Evolutionary conservation across 2,113 vertebrate species (phyloP), one percentile per base, ranked within the genome.

Genomic region (Chaetodon auriga): DNA sequence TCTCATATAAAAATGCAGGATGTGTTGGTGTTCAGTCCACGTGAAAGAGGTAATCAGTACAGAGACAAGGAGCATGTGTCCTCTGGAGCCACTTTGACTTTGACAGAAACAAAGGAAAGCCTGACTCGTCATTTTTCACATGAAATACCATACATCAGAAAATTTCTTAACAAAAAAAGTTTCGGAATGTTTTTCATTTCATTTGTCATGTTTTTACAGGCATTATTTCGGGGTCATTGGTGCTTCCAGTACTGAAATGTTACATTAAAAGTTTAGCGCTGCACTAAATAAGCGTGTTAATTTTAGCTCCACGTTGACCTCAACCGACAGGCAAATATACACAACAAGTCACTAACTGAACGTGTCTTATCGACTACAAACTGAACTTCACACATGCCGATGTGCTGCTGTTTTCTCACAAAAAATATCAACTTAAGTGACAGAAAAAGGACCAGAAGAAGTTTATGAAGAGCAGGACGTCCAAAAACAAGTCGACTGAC

Each of bases 21-120:
- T 36, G 45, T 10, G 63, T 45, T 48, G 57, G 51, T 18, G 30
- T 65, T 12, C 10, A 9, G 16, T 65, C 1, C 14, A 41, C 46
- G 14, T n/a, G 36, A 83, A 30, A 58, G 15, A 71, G 45, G 15
- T 60, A 62, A 46, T 72, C 4, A 69, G 1, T 12, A 13, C 14
- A 69, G 12, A 53, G 7, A 82, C 64, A 76, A 80, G 18, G 51
- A 51, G 3, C 43, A 21, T 61, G 72, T 82, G 75, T 80, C 70
- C 66, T 77, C n/a, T 66, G 19, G 13, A 69, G 55, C 4, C 35
- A 48, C 49, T 77, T 55, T 74, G 76, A 60, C 74, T 74, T 71
- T 80, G 19, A 70, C 49, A 70, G 30, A 68, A 51, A 65, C 19
- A 55, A 62, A 12, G 16, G 11, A 51, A 48, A 36, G 5, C 55